These are phyloP conservation scores for Ectropis crepuscularia DNA, from an alignment of 2,888 invertebrate genomes.

Conservation along the genomic window DNA sequence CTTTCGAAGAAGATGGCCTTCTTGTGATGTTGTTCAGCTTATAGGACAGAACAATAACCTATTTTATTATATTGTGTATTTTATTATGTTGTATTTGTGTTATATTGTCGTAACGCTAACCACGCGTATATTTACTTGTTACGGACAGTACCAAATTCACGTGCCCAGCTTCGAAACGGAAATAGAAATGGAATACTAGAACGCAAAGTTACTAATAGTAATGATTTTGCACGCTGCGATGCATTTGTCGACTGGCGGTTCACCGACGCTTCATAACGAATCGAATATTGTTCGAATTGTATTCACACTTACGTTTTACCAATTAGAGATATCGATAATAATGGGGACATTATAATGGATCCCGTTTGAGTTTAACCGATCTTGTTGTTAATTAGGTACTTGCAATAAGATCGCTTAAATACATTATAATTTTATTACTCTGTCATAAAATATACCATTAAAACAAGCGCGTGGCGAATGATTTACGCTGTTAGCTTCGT, in stretches of 20 bases:
- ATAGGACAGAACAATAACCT: too few relatives aligned
- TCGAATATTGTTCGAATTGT: constrained; percentile 46
- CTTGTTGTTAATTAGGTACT: constrained; percentile 57
- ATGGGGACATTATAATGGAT: constrained; percentile 24
- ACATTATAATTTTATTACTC: constrained; percentile 70
- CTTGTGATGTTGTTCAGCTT: too few relatives aligned
- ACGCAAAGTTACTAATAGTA: constrained; percentile 47
- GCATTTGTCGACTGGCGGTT: constrained; percentile 53
- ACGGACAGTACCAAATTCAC: constrained; percentile 38
- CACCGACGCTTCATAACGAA: constrained; percentile 52
- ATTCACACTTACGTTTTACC: constrained; percentile 11
- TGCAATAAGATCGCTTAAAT: constrained; percentile 14
- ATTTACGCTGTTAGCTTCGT: constrained; percentile 74
- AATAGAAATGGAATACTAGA: constrained; percentile 56
- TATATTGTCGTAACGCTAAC: constrained; percentile 69
- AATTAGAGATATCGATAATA: constrained; percentile 18
- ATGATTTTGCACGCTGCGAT: constrained; percentile 50
- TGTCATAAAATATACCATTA: constrained; percentile 76
- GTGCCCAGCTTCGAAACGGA: constrained; percentile 40
- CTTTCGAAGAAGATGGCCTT: too few relatives aligned
- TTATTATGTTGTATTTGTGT: constrained; percentile 43
- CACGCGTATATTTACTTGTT: constrained; percentile 60
- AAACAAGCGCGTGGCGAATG: constrained; percentile 62
- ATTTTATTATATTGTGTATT: too few relatives aligned
- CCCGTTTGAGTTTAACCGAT: constrained; percentile 47